Conservation (phyloP, 2,888 invertebrate species). For the Polietes domitor region DNA sequence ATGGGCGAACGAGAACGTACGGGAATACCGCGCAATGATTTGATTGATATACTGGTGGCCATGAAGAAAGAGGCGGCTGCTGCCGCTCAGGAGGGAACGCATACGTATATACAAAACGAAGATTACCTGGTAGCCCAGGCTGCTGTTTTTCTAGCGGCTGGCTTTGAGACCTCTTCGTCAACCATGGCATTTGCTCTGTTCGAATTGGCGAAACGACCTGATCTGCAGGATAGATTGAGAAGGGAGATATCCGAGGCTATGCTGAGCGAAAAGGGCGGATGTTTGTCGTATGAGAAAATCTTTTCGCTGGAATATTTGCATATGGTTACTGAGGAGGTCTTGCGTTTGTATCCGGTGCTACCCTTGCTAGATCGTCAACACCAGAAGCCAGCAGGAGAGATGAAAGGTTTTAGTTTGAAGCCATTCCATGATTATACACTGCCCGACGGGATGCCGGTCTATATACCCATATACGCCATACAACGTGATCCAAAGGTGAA, state of each 20-base stretch:
- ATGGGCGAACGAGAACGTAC: constrained; percentile 79
- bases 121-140: constrained; percentile 79
- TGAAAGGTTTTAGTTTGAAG: constrained; percentile 71
- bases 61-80: constrained; percentile 76
- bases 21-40: constrained; percentile 80
- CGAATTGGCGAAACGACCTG: constrained; percentile 79
- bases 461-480: constrained; percentile 76
- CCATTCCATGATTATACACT: constrained; percentile 75
- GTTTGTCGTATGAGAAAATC: constrained; percentile 80
- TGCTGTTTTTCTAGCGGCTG: constrained; percentile 78
- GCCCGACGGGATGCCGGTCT: constrained; percentile 76
- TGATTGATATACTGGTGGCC: constrained; percentile 81
- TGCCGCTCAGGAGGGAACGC: constrained; percentile 44
- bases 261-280: constrained; percentile 75
- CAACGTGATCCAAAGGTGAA: constrained; percentile 79
- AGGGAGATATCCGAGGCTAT: constrained; percentile 80
- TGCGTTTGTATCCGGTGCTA: constrained; percentile 79
- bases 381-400: constrained; percentile 66
- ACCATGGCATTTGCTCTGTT: constrained; percentile 80
- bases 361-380: constrained; percentile 79
- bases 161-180: constrained; percentile 80
- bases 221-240: constrained; percentile 79
- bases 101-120: constrained; percentile 60
- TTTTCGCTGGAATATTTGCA: constrained; percentile 80
- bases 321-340: constrained; percentile 79